phyloP scores from a whole-genome alignment of 1,140 invertebrate species.

The Pogonus chalceus region DNA sequence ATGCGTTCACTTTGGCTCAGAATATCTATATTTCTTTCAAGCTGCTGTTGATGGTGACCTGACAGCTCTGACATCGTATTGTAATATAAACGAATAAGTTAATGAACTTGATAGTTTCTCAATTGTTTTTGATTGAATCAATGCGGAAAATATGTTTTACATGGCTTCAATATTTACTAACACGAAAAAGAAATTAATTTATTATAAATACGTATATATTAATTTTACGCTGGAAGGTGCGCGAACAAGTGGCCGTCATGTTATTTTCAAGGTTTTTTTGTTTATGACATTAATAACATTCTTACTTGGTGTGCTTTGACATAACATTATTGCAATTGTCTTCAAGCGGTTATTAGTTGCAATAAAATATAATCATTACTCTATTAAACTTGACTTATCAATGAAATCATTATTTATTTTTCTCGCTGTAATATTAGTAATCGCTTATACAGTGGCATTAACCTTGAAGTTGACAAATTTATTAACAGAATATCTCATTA shows the following conservation, averaged over 20 bases:
- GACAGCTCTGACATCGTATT: too few relatives aligned
- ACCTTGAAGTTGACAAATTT: neutral
- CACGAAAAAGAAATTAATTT: neutral
- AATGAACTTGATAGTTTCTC: constrained; percentile 5
- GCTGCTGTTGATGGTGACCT: too few relatives aligned
- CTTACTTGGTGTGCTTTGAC: neutral
- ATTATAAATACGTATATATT: neutral
- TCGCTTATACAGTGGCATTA: neutral
- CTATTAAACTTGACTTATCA: neutral
- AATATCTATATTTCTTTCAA: constrained; percentile 2
- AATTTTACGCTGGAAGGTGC: neutral
- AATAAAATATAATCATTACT: neutral
- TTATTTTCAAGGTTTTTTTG: neutral
- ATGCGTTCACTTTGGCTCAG: neutral
- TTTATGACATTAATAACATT: neutral
- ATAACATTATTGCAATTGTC: neutral
- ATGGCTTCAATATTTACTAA: too few relatives aligned
- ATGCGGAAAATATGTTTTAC: too few relatives aligned
- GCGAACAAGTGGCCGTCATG: too few relatives aligned
- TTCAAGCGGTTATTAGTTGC: neutral
- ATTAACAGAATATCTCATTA: too few relatives aligned
- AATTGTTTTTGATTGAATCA: too few relatives aligned
- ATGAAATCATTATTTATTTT: neutral
- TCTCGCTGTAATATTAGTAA: neutral
- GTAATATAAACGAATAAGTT: neutral